A percentile compares a stretch with the other conserved stretches of the same genome.
These are phyloP conservation scores for Hippopotamus amphibius DNA, from an alignment of 2,113 vertebrate species.

Conservation along the genomic window DNA sequence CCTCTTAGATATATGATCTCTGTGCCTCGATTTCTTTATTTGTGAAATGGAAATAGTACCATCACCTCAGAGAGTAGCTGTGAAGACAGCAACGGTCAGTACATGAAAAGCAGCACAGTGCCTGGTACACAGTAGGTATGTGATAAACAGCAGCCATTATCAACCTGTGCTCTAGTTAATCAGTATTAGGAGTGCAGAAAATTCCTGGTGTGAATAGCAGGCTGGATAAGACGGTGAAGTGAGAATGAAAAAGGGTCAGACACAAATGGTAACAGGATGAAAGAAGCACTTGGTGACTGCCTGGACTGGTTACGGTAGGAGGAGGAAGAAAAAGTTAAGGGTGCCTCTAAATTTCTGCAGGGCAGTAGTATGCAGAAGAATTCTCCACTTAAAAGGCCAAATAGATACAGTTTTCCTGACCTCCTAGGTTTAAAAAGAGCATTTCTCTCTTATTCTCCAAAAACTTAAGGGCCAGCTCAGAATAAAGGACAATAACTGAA, in stretches of 20 bases:
- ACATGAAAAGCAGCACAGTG: not conserved
- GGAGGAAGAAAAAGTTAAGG: not conserved
- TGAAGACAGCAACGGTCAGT: not conserved
- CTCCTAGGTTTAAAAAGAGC: not conserved
- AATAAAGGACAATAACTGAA: not conserved
- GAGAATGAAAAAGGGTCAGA: not conserved
- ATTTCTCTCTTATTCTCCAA: not conserved
- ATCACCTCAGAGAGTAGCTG: not conserved
- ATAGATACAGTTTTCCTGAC: not conserved
- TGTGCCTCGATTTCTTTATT: not conserved
- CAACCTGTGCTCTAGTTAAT: not conserved
- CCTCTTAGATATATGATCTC: constrained; percentile 22
- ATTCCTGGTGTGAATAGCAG: not conserved
- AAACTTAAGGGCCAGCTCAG: not conserved
- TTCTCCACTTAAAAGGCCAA: constrained; percentile 11
- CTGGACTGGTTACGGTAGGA: not conserved
- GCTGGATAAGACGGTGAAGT: not conserved
- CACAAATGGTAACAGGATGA: not conserved
- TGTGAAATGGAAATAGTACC: not conserved
- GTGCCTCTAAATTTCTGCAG: not conserved
- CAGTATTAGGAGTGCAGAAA: not conserved
- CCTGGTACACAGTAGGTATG: not conserved
- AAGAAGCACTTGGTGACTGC: not conserved
- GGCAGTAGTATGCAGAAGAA: not conserved
- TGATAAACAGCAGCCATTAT: not conserved